A percentile compares a stretch with the other conserved stretches of the same genome.
Conservation (phyloP, 2,888 invertebrate genomes). For the Caenorhabditis doughertyi region DNA sequence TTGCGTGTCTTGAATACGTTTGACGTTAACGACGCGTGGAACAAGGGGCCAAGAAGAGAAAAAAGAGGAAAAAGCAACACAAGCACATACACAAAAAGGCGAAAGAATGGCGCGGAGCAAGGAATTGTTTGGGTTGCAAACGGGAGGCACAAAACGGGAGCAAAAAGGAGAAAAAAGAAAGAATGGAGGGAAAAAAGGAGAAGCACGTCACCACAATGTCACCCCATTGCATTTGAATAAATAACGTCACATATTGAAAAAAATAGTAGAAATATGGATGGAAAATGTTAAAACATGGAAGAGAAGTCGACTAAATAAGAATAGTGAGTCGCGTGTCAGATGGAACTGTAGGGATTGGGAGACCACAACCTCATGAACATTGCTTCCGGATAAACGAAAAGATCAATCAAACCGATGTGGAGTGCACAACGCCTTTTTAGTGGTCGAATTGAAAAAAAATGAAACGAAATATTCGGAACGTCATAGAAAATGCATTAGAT, state of each 20-base stretch:
- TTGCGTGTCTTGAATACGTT: conserved; percentile 37
- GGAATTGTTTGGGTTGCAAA: conserved; percentile 34
- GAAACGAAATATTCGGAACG: no score
- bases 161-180: neutral
- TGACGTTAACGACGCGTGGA: conserved; percentile 10
- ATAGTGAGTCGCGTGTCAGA: neutral
- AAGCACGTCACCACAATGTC: conserved; percentile 35
- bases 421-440: no score
- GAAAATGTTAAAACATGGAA: neutral
- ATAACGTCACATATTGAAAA: conserved; percentile 42
- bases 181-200: no score
- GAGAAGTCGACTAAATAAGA: neutral
- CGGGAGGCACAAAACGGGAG: conserved; percentile 24
- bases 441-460: no score
- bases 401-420: no score
- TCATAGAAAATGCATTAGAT: no score
- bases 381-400: no score
- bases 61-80: conserved; percentile 13
- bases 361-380: no score
- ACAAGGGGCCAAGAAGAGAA: neutral
- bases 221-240: conserved; percentile 41
- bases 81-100: conserved; percentile 25
- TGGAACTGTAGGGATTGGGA: no score
- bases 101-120: conserved; percentile 21
- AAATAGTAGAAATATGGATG: neutral